Base-by-base conservation (phyloP, 2,113 vertebrate genomes). In the Lophotis ruficrista region DNA sequence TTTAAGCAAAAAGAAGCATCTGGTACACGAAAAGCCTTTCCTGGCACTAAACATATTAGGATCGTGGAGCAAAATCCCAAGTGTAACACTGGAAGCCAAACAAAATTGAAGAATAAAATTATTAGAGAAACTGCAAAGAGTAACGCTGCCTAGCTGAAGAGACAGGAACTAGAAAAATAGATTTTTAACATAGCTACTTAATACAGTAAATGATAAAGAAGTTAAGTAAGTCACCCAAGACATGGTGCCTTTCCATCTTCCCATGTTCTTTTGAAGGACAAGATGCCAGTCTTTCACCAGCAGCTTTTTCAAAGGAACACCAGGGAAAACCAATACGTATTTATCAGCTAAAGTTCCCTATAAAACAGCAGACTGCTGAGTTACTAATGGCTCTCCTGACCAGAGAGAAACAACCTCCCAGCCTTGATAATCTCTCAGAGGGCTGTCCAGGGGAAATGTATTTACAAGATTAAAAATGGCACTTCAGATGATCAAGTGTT, bases 371-470 rank as follows among this genome's bases (percentile, higher is more conserved):
- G 73, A 84, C 77, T 54, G 73, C 75, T 73, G 75, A 71, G 57
- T 94, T 97, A 96, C 94, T 97, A 98, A 98, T 93, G 95, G 83
- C 73, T 96, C 83, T 95, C 65, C 86, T 83, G 93, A 95, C 69
- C 87, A 86, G 79, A 95, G 82, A 64, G 90, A 95, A 95, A 89
- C 80, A 92, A 94, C 65, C 6, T 23, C 43, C 51, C n/a, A 96
- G 81, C 87, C 96, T 89, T 98, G 95, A 98, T 97, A 97, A 97
- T 85, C 86, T 96, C 96, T 97, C 88, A 81, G 58, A 98, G 89
- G 65, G 64, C 53, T 89, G 78, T 90, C 96, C 91, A 82, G 50
- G 33, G 69, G 78, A 87, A 94, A 94, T 80, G 69, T 94, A 95
- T 97, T 96, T 96, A 88, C 25, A 91, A 90, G 53, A 95, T 77